phyloP scores from a whole-genome alignment of 1,140 invertebrate genomes.

The Caenorhabditis briggsae region DNA sequence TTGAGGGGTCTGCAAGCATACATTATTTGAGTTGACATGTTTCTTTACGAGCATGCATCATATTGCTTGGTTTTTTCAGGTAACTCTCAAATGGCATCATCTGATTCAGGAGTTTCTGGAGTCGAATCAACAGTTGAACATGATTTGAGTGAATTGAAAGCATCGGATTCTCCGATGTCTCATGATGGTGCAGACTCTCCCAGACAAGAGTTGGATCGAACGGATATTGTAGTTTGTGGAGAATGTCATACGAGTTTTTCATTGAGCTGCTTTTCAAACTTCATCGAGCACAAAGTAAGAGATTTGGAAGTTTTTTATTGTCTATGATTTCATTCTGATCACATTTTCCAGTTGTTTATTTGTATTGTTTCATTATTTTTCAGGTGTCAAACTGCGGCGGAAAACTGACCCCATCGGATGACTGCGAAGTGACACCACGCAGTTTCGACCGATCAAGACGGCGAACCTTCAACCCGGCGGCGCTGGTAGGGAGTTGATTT shows the following conservation, averaged over 20 bases:
- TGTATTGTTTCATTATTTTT: background rate
- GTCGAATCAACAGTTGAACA: conserved; percentile 49
- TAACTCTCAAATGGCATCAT: conserved; percentile 74
- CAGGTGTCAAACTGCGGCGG: conserved; percentile 68
- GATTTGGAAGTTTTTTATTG: background rate
- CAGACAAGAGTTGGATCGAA: conserved; percentile 29
- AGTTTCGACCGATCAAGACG: conserved; percentile 61
- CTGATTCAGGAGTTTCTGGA: conserved; percentile 69
- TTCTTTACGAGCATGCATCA: background rate
- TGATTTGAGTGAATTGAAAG: conserved; percentile 57
- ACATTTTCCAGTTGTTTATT: conserved; percentile 1
- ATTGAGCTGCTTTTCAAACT: conserved; percentile 69
- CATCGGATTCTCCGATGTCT: conserved; percentile 48
- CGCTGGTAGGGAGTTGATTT: conserved; percentile 43
- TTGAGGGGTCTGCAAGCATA: background rate
- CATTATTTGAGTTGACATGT: conserved; percentile 20
- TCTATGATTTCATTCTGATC: background rate
- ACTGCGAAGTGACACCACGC: conserved; percentile 64
- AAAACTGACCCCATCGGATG: conserved; percentile 68
- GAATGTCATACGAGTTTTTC: conserved; percentile 71
- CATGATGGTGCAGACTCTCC: conserved; percentile 42
- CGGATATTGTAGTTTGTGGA: conserved; percentile 74
- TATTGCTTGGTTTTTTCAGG: conserved; percentile 41
- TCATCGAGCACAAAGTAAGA: conserved; percentile 76
- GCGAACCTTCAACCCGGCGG: conserved; percentile 64